These are phyloP conservation scores for Clitarchus hookeri DNA, from an alignment of 2,888 invertebrate genomes.

Conservation along the genomic window DNA sequence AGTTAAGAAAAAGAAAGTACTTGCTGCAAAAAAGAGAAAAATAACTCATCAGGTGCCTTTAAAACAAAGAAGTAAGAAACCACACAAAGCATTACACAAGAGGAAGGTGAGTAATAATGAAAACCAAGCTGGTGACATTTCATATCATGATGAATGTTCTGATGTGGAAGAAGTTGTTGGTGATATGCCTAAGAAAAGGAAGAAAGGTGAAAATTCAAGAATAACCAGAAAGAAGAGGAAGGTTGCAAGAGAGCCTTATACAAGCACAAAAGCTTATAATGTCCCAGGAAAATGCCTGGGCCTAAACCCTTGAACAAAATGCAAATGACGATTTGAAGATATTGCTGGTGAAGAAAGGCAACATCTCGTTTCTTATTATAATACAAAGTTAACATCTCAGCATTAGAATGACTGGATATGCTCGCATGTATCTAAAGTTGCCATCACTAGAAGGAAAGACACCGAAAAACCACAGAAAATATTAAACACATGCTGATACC, in stretches of 20 bases:
- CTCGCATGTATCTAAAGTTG: not conserved
- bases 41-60: not conserved
- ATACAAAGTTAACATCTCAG: not conserved
- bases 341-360: conserved; percentile 7
- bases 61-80: not conserved
- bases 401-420: not conserved
- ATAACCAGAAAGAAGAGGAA: not conserved
- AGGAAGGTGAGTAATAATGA: not conserved
- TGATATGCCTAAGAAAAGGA: not conserved
- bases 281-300: not conserved
- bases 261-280: not conserved
- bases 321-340: not conserved
- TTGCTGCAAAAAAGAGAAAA: too few species aligned
- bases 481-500: not conserved
- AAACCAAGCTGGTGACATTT: not conserved
- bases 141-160: not conserved
- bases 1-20: not conserved
- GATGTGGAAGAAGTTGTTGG: not conserved
- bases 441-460: not conserved
- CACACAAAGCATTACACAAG: not conserved
- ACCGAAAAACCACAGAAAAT: not conserved
- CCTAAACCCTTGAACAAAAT: not conserved
- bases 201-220: not conserved
- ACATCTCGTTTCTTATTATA: not conserved
- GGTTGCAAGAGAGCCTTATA: not conserved